Percentiles rank a stretch among this genome's conserved stretches.
These are phyloP conservation scores for Actinia tenebrosa DNA, from an alignment of 64 coral and sea anemone species.

Conservation along the genomic window DNA sequence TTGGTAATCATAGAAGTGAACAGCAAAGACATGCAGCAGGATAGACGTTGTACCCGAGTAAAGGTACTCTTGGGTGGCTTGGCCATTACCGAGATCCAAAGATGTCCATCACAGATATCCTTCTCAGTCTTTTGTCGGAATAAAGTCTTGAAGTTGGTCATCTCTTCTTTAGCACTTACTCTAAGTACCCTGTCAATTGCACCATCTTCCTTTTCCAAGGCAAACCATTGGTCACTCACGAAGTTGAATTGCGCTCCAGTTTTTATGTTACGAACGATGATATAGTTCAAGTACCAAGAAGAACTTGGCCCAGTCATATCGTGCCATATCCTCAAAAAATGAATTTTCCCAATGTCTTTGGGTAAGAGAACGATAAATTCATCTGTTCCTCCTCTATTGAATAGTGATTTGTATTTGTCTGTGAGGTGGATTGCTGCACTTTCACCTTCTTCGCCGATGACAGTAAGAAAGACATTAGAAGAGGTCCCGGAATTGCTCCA, in stretches of 20 bases:
- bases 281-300: slow-evolving; percentile 58
- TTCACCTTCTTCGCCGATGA: slow-evolving; percentile 22
- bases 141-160: slow-evolving; percentile 47
- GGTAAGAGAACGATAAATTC: slow-evolving; percentile 30
- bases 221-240: slow-evolving; percentile 61
- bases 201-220: slow-evolving; percentile 48
- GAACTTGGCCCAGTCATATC: slow-evolving; percentile 41
- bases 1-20: slow-evolving; percentile 66
- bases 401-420: slow-evolving; percentile 31
- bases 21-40: slow-evolving; percentile 53
- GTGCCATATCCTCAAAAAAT: slow-evolving; percentile 44
- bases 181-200: slow-evolving; percentile 35
- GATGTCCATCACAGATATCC: slow-evolving; percentile 55
- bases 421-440: slow-evolving; percentile 12
- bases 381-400: slow-evolving; percentile 44
- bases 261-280: slow-evolving; percentile 42
- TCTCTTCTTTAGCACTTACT: slow-evolving; percentile 36
- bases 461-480: slow-evolving; percentile 18
- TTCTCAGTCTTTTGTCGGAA: slow-evolving; percentile 47
- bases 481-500: slow-evolving; percentile 45
- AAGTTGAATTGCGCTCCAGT: slow-evolving; percentile 56
- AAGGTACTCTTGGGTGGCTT: slow-evolving; percentile 42
- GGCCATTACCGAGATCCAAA: slow-evolving; percentile 64
- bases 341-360: slow-evolving; percentile 29
- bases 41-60: slow-evolving; percentile 54